Evolutionary conservation across 2,113 vertebrate species (phyloP), one percentile per base, ranked within the genome.

Genomic region (Progne subis): DNA sequence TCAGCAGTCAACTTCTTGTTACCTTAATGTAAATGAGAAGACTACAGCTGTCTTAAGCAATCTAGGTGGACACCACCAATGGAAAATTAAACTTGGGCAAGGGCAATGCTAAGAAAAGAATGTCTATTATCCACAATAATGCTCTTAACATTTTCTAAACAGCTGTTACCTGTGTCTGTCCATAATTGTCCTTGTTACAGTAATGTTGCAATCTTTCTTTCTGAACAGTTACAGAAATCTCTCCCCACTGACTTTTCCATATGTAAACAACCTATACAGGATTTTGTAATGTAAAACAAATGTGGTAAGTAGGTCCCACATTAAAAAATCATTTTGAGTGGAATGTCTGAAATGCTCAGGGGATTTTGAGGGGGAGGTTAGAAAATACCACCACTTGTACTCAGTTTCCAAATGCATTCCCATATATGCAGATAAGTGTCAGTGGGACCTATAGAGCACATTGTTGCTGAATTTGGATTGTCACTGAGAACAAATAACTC

Each of bases 91-190:
- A 61, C 70, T 79, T 3, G 1, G 67, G 70, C 14, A 49, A 79
- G 74, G 69, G 60, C 69, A 81, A 18, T 32, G 26, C 82, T 84
- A n/a, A 88, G 93, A 81, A 88, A 94, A 63, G 49, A 56, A 75
- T 61, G 53, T 56, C 76, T 83, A 31, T 94, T 90, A 93, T 86
- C 69, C 77, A 47, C 78, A n/a, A 32, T 86, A 90, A 90, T 65
- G 59, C 37, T 81, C 49, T 90, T 94, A 78, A 92, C 71, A 71
- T 93, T 95, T 96, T 94, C 60, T 90, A 93, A 96, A 92, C 93
- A 96, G 90, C 80, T 72, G 53, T 94, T 94, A 88, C 83, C 52
- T 65, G 37, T 79, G 65, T 89, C 91, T 91, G 78, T 91, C 89
- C 11, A 0, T 86, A 93, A 95, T 81, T 93, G 88, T 88, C 80